Evolutionary conservation across 2,888 invertebrate genomes (phyloP).

Genomic region (Bhutanitis thaidina): DNA sequence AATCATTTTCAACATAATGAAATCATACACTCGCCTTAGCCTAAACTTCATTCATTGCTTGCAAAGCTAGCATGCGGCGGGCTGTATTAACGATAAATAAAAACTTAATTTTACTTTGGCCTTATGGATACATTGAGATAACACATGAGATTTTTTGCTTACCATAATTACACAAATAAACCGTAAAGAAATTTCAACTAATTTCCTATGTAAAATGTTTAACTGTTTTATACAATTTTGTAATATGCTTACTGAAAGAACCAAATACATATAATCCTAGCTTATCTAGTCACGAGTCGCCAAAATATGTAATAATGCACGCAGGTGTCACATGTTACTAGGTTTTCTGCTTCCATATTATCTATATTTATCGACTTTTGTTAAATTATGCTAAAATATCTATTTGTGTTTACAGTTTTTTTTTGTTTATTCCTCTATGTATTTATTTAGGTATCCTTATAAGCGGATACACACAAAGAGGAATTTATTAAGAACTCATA

Average conservation of each 20-base stretch:
- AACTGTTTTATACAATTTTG: background rate
- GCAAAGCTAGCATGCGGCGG: too few species aligned
- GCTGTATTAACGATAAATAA: too few species aligned
- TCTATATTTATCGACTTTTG: background rate
- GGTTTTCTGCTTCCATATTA: background rate
- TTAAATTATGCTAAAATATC: background rate
- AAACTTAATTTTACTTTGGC: too few species aligned
- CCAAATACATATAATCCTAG: constrained; percentile 32
- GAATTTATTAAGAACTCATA: too few species aligned
- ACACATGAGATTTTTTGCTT: too few species aligned
- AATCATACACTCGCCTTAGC: too few species aligned
- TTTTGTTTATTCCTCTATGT: background rate
- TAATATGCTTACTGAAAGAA: constrained; percentile 1
- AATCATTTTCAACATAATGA: too few species aligned
- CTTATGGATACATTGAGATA: too few species aligned
- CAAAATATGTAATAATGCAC: constrained; percentile 27
- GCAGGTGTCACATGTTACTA: constrained; percentile 3
- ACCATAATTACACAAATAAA: too few species aligned
- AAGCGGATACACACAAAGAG: too few species aligned
- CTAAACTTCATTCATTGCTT: too few species aligned
- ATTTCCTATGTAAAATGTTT: background rate
- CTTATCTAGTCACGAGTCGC: constrained; percentile 51
- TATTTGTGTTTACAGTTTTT: background rate
- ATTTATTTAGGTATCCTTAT: background rate
- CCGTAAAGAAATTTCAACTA: too few species aligned